phyloP scores from a whole-genome alignment of 35 echinoderm and acorn worm genomes.

The Chiridota heheva region DNA sequence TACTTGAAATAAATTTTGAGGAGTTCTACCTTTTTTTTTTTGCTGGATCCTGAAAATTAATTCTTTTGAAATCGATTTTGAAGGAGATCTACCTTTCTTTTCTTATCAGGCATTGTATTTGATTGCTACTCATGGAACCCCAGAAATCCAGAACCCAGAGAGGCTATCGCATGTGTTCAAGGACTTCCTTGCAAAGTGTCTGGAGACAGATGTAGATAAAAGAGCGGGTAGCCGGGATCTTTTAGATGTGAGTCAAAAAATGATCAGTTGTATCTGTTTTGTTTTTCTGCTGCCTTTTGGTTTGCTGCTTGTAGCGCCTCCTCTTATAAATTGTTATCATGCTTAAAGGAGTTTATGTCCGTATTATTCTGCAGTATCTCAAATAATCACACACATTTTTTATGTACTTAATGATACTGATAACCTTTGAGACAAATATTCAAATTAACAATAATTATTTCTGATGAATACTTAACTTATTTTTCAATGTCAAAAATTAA shows the following conservation, averaged over 20 bases:
- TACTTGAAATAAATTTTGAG: too few species aligned
- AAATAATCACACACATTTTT: background rate
- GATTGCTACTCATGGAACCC: constrained; percentile 94
- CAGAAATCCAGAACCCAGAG: constrained; percentile 90
- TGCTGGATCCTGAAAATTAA: too few species aligned
- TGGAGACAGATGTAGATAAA: constrained; percentile 94
- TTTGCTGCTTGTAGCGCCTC: background rate
- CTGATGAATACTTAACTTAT: too few species aligned
- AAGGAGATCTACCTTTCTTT: background rate
- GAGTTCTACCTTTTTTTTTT: too few species aligned
- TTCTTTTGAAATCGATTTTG: background rate
- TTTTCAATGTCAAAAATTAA: background rate
- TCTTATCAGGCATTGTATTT: constrained; percentile 77
- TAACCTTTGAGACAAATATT: background rate
- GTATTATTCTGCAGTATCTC: background rate
- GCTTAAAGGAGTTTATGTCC: background rate
- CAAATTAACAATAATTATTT: background rate
- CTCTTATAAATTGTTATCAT: background rate
- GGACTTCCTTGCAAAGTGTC: constrained; percentile 74
- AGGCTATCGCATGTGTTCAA: constrained; percentile 68
- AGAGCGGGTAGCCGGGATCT: constrained; percentile 61
- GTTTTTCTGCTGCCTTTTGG: background rate
- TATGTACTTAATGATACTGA: too few species aligned
- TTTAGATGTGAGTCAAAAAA: constrained; percentile 49
- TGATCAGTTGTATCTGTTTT: background rate